Evolutionary conservation across 2,797 vertebrate species (phyloP).

Genomic region (Sciurus carolinensis): DNA sequence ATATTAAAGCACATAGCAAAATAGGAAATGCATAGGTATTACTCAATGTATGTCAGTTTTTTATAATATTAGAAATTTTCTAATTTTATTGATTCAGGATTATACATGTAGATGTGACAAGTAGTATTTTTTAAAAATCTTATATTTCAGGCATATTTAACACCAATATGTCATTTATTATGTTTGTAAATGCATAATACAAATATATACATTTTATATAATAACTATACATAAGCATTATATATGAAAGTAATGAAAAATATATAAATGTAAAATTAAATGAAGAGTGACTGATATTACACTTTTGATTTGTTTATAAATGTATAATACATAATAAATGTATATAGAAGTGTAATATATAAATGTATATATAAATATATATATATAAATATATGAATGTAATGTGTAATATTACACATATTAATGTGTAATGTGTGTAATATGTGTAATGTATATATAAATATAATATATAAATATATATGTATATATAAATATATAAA

Average conservation of each 20-base stretch:
- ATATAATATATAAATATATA: neutral
- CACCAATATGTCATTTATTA: neutral
- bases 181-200: neutral
- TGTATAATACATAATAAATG: too few species aligned
- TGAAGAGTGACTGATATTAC: neutral
- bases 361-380: too few species aligned
- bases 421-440: too few species aligned
- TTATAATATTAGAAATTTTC: neutral
- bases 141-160: neutral
- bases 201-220: neutral
- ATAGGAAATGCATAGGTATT: neutral
- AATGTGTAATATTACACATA: too few species aligned
- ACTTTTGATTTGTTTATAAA: neutral
- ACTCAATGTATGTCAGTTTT: neutral
- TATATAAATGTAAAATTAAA: too few species aligned
- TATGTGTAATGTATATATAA: too few species aligned
- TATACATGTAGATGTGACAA: neutral
- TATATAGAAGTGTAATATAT: neutral
- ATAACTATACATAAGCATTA: too few species aligned
- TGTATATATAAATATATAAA: too few species aligned
- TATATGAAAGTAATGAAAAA: too few species aligned
- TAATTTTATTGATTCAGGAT: neutral
- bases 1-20: neutral
- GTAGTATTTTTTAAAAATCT: neutral
- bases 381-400: too few species aligned